Evolutionary conservation across 2,888 invertebrate genomes (phyloP).

Genomic region (Andrena minutula): DNA sequence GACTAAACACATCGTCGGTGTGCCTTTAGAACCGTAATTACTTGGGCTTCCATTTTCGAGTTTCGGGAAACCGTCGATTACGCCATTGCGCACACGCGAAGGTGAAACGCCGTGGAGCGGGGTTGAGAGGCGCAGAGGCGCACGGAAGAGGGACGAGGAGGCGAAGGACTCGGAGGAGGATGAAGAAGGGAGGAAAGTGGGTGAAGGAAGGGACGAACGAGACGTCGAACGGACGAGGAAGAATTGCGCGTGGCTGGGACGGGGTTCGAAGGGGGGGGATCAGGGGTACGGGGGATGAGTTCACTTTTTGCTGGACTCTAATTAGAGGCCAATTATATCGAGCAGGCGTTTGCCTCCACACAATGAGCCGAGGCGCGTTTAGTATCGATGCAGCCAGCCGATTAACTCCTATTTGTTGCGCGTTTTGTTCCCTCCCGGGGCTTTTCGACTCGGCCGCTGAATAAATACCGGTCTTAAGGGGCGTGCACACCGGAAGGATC

Average conservation of each 20-base stretch:
- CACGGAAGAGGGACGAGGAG: conserved; percentile 23
- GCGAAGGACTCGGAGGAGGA: conserved; percentile 11
- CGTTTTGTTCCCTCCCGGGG: conserved; percentile 76
- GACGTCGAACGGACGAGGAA: conserved; percentile 42
- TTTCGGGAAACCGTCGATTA: conserved; percentile 41
- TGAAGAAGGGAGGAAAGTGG: conserved; percentile 22
- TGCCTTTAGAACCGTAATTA: conserved; percentile 7
- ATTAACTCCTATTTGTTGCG: conserved; percentile 80
- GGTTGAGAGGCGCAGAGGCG: neutral
- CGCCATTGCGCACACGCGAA: conserved; percentile 50
- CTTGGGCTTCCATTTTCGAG: conserved; percentile 6
- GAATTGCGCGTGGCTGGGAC: conserved; percentile 11
- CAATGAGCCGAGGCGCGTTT: conserved; percentile 78
- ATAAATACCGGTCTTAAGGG: conserved; percentile 75
- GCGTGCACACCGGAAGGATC: conserved; percentile 60
- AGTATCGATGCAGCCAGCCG: conserved; percentile 79
- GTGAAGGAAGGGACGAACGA: conserved; percentile 44
- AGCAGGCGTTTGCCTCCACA: conserved; percentile 80
- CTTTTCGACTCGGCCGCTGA: conserved; percentile 69
- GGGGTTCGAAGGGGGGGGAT: neutral
- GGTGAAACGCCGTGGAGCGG: conserved; percentile 38
- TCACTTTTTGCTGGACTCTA: conserved; percentile 75
- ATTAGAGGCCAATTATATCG: conserved; percentile 82
- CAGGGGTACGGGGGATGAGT: conserved; percentile 62
- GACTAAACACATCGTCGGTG: neutral